Conservation (phyloP, 1,140 invertebrate species). For the Dysdera silvatica region DNA sequence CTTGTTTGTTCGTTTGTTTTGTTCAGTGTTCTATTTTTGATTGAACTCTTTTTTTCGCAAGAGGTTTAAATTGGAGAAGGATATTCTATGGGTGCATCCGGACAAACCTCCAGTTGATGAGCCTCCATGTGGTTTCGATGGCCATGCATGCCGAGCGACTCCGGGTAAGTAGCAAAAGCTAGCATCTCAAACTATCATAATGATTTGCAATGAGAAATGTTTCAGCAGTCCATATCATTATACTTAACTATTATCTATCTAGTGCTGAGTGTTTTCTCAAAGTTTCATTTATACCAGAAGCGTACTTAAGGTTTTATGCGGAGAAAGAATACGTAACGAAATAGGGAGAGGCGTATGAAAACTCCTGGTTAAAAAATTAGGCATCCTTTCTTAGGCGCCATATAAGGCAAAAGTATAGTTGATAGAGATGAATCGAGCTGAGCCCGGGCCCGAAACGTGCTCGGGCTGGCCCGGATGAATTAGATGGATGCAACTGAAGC, state of each 20-base stretch:
- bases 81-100: slow-evolving; percentile 16
- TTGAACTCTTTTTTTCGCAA: slow-evolving; percentile 4
- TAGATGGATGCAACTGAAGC: too few relatives aligned
- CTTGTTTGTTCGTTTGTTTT: not conserved
- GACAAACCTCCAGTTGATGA: slow-evolving; percentile 76
- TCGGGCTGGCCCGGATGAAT: too few relatives aligned
- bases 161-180: slow-evolving; percentile 45
- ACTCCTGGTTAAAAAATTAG: not conserved
- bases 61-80: slow-evolving; percentile 9
- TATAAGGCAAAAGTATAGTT: too few relatives aligned
- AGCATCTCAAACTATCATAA: slow-evolving; percentile 35
- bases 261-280: too few relatives aligned
- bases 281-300: too few relatives aligned
- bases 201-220: not conserved
- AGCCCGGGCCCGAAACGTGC: too few relatives aligned
- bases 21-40: not conserved
- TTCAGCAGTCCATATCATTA: too few relatives aligned
- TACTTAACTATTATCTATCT: too few relatives aligned
- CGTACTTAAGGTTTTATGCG: not conserved
- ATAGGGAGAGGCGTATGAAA: not conserved
- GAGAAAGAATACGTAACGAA: not conserved
- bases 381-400: too few relatives aligned
- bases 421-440: too few relatives aligned
- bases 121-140: slow-evolving; percentile 83
- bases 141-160: slow-evolving; percentile 45